Base-by-base conservation (phyloP, 2,113 vertebrate species). In the Xenopus borealis region DNA sequence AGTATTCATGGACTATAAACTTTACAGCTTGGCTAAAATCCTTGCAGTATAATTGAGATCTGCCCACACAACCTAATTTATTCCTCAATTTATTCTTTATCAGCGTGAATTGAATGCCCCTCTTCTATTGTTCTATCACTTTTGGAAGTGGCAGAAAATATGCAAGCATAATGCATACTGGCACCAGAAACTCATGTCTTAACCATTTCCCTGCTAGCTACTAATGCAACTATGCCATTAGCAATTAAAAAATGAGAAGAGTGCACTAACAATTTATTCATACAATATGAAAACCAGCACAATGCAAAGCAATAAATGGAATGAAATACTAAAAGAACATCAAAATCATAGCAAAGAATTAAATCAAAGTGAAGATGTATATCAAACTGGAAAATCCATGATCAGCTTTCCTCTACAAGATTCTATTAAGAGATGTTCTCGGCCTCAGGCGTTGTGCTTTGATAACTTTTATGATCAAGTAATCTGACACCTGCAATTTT, bases 21-120 rank as follows among this genome's bases (percentile, higher is more conserved):
- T 77, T 77, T 70, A 69, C 67, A 70, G 67, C 74, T 50, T 77
- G 74, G 74, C 59, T 70, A 70, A 77, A 77, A 64, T 77, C 67
- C 74, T 70, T 64, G 74, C 50, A 64, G 74, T 64, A 64, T 77
- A 77, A 77, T 77, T 77, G 74, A 77, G 74, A 77, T 77, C 74
- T 77, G 66, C 66, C 74, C 50, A 77, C 74, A 70, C 74, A 77
- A 63, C 13, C 59, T 77, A 77, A 77, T 77, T 77, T 77, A 77
- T 77, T 77, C 69, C 58, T 70, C 67, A 77, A 64, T 70, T 69
- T 77, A 63, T 70, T 77, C 67, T 53, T 77, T 77, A 77, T 77
- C 50, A 63, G 74, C 67, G 69, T 75, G 58, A 69, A 77, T 70
- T 19, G 59, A 76, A 69, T 70, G 67, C 17, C 11, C 69, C 61